phyloP scores from a whole-genome alignment of 2,113 vertebrate species.

The Alces alces region DNA sequence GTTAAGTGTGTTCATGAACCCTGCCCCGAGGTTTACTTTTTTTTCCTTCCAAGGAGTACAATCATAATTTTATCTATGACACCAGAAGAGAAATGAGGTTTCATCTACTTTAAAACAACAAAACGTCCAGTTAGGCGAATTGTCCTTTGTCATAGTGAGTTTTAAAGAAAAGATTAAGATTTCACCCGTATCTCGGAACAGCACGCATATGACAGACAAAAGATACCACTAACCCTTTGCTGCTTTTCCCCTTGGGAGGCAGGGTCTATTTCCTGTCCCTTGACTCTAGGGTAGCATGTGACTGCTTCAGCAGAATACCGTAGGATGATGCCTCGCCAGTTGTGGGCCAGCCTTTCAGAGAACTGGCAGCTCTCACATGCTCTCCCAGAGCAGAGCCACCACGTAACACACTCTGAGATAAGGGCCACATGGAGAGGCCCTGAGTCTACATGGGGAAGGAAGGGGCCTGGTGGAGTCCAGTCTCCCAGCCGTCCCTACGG shows the following conservation, averaged over 20 bases:
- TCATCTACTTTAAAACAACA: background rate
- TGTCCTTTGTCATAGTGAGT: background rate
- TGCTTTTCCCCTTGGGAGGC: background rate
- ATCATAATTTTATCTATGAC: background rate
- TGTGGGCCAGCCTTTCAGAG: background rate
- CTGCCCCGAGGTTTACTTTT: background rate
- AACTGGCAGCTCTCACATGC: background rate
- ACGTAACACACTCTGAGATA: background rate
- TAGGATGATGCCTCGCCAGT: background rate
- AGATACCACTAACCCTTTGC: background rate
- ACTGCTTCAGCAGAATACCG: background rate
- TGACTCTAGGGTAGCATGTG: background rate
- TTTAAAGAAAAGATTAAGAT: background rate
- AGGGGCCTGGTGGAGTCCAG: background rate
- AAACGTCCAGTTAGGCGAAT: background rate
- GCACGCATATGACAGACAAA: background rate
- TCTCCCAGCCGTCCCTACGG: background rate
- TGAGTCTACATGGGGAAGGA: rapidly evolving
- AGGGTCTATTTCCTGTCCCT: background rate
- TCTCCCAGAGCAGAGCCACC: background rate
- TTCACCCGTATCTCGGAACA: background rate
- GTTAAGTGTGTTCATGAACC: rapidly evolving
- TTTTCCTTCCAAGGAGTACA: background rate
- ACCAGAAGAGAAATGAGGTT: background rate
- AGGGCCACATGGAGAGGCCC: background rate